Evolutionary conservation across 2,888 invertebrate species (phyloP), one percentile per base, ranked within the genome.

Genomic region (Heliconius cydno): DNA sequence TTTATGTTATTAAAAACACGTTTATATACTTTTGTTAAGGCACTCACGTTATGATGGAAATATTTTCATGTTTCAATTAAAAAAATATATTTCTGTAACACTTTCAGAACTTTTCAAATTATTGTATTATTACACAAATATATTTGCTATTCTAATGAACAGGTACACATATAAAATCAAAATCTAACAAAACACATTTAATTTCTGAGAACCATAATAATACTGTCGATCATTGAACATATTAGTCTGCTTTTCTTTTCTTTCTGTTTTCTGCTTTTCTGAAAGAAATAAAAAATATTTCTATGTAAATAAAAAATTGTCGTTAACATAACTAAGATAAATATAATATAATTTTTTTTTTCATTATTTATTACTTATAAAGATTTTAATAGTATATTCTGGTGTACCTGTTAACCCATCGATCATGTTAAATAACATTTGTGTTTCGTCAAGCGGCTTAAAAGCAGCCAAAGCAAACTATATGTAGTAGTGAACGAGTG

Each of bases 401-500:
- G 57, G 67, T 77, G 34, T 71, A 75, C 41, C 52, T 76, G 77
- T 81, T 74, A 81, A 71, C 74, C 73, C 78, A 82, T 83, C 80
- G 82, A 83, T 84, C 83, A 81, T 84, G 80, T 83, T 82, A 81
- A 84, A 85, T 82, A 83, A 82, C 83, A 84, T 82, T 83, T 79
- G 82, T 84, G 82, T 82, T 83, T 81, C 83, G 83, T 82, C 83
- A 86, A 86, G 84, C 85, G 82, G 85, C 86, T 86, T 85, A 86
- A 83, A 85, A 82, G 85, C 85, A 85, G 88, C 88, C 85, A 92
- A 92, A 90, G 87, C 86, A 91, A 93, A 93, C 90, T 88, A 85
- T 87, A 87, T 87, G 89, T 88, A 92, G 91, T 88, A 89, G 88
- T 85, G 82, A 82, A 84, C 85, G 89, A 91, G 92, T 92, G 92